Conservation (phyloP, 2,797 vertebrate species). For the Neostethus bicornis region DNA sequence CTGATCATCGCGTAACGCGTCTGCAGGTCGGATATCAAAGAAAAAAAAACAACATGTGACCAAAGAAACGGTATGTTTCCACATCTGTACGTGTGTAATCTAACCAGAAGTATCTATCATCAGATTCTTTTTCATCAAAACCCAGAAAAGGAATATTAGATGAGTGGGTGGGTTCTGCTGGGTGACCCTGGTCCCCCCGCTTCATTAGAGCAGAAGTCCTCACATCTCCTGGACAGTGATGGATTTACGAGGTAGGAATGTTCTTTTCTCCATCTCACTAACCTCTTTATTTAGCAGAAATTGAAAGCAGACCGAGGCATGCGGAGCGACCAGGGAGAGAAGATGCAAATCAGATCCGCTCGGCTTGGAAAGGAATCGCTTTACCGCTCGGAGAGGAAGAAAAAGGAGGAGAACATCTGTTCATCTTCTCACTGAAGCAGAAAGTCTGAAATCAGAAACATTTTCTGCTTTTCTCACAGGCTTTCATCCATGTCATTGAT, state of each 20-base stretch:
- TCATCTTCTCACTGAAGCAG: not conserved
- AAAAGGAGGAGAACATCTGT: conserved; percentile 1
- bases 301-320: conserved; percentile 76
- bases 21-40: conserved; percentile 66
- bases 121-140: conserved; percentile 66
- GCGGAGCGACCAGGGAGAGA: conserved; percentile 40
- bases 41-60: no score
- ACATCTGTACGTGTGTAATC: conserved; percentile 72
- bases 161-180: no score
- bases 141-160: conserved; percentile 41
- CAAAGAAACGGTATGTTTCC: no score
- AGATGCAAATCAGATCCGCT: conserved; percentile 35
- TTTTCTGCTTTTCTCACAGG: not conserved
- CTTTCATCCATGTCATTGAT: not conserved
- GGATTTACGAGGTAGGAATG: conserved; percentile 75
- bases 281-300: conserved; percentile 77
- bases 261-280: conserved; percentile 61
- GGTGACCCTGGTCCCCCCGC: no score
- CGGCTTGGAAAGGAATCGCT: conserved; percentile 54
- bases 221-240: conserved; percentile 77
- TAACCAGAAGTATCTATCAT: conserved; percentile 54
- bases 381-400: conserved; percentile 4
- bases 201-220: conserved; percentile 74
- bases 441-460: not conserved
- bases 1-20: conserved; percentile 74